Evolutionary conservation across 2,797 vertebrate genomes (phyloP).

Genomic region (Halcyon leucocephala): DNA sequence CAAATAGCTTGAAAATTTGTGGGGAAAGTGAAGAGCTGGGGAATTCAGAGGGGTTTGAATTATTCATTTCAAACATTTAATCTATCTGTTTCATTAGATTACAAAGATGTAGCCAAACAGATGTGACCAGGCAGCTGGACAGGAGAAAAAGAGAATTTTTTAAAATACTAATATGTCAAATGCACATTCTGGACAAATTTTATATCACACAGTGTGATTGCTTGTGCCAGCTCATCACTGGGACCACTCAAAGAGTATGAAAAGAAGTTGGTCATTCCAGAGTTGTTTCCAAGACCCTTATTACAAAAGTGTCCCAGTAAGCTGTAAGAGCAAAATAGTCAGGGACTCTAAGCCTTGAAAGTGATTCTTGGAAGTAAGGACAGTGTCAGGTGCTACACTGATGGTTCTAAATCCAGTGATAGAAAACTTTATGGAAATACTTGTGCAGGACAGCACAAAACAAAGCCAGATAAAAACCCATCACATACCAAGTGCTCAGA

Average conservation of each 20-base stretch:
- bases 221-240: background rate
- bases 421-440: background rate
- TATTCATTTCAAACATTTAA: background rate
- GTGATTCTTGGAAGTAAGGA: background rate
- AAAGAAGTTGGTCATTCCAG: background rate
- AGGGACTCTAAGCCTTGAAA: background rate
- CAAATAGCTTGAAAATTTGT: background rate
- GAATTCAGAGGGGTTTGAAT: background rate
- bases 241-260: background rate
- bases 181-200: background rate
- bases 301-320: background rate
- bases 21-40: background rate
- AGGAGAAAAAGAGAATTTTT: background rate
- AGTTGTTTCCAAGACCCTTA: background rate
- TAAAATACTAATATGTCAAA: background rate
- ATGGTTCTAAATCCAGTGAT: background rate
- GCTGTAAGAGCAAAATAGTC: background rate
- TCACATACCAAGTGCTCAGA: background rate
- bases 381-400: background rate
- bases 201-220: background rate
- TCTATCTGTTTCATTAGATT: background rate
- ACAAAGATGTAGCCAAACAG: background rate
- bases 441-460: background rate
- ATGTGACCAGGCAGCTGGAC: background rate
- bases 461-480: background rate